Base-by-base conservation (phyloP, 2,113 vertebrate species). In the Psittacula cyanocephala region DNA sequence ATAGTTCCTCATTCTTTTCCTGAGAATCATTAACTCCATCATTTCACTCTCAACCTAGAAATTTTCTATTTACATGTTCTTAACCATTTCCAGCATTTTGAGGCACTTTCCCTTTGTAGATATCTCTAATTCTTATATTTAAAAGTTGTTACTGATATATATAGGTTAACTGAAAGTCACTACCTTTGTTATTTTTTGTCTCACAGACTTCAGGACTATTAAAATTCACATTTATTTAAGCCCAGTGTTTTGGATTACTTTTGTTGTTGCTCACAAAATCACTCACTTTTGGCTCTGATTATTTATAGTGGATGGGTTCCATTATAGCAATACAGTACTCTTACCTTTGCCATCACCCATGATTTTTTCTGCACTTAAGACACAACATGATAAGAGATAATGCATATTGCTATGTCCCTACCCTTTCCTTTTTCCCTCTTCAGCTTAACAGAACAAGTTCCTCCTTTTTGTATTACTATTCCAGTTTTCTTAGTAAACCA, bases 71-170 rank as follows among this genome's bases (percentile, higher is more conserved):
- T 43, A 84, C 17, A 13, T 67, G 12, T 35, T 81, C 67, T 68
- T 84, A 91, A 81, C 5, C 4, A 55, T 75, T 94, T 78, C n/a
- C 25, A 50, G 15, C 6, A n/a, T 50, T 87, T 75, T 84, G 55
- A 80, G 6, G 19, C 18, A 47, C 17, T 86, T 84, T 84, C 10
- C 79, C 5, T 60, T 3, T 4, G 59, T 12, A 70, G 37, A 37
- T 46, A 7, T 75, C 41, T 87, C 43, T 5, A 84, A 20, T 67
- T 76, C 6, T 43, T 81, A 4, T 13, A 59, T 70, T 74, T 84
- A 67, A 49, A 78, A 60, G 43, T 46, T 0, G 0, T 53, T 92
- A 63, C 6, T 0, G 0, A 28, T 71, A 31, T 4, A 13, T 31
- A 29, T 3, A 1, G 65, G 25, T 60, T 92, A 76, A 71, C 22